Conservation (phyloP, 2,888 invertebrate species). For the Halictus ligatus region DNA sequence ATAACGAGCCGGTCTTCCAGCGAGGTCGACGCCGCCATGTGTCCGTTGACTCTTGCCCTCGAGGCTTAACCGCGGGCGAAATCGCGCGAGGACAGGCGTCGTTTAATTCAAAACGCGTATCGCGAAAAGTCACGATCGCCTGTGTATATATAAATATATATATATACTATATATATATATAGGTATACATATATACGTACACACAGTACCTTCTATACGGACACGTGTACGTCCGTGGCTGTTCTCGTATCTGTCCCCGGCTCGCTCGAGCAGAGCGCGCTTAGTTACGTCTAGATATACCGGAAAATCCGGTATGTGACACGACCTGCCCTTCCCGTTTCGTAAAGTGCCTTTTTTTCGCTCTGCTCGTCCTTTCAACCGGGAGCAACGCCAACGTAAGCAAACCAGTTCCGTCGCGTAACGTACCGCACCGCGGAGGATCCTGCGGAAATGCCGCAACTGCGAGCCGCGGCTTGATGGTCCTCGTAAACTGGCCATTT, state of each 20-base stretch:
- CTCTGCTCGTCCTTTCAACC: conserved; percentile 48
- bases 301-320: conserved; percentile 80
- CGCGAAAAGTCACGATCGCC: conserved; percentile 68
- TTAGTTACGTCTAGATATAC: conserved; percentile 75
- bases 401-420: conserved; percentile 79
- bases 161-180: too few species aligned
- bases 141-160: not conserved
- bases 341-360: conserved; percentile 68
- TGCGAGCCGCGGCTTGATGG: not conserved
- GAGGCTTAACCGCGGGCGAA: conserved; percentile 33
- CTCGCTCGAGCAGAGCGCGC: conserved; percentile 26
- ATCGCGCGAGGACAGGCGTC: conserved; percentile 55
- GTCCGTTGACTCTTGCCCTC: conserved; percentile 67
- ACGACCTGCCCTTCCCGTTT: conserved; percentile 74
- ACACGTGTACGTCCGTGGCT: not conserved
- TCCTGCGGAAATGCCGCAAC: conserved; percentile 39
- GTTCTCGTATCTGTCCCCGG: conserved; percentile 47
- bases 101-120: conserved; percentile 75
- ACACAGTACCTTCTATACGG: conserved; percentile 20
- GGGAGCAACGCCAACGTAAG: conserved; percentile 63
- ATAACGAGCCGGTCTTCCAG: conserved; percentile 29
- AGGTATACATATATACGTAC: not conserved
- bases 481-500: not conserved
- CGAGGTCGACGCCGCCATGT: conserved; percentile 45
- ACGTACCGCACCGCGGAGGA: conserved; percentile 46